A percentile compares a stretch with the other conserved stretches of the same genome.
These are phyloP conservation scores for Malacoraja senta DNA, from an alignment of 2,797 vertebrate species.

Conservation along the genomic window DNA sequence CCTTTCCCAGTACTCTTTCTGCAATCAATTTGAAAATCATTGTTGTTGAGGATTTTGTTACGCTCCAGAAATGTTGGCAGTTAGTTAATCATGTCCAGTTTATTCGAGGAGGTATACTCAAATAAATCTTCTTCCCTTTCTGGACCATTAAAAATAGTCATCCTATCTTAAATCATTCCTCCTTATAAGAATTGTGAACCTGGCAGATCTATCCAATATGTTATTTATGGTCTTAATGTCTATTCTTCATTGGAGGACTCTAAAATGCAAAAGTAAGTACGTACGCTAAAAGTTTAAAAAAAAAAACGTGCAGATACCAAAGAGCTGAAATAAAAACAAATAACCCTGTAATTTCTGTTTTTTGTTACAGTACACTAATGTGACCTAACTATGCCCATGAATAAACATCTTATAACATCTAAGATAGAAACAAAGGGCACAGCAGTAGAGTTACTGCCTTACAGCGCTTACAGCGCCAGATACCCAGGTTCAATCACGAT, in stretches of 20 bases:
- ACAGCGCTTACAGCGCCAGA: no score
- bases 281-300: no score
- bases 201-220: not conserved
- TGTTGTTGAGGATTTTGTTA: not conserved
- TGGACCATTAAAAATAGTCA: not conserved
- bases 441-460: no score
- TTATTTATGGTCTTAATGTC: not conserved
- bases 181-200: not conserved
- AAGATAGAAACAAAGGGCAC: no score
- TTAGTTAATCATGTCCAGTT: not conserved
- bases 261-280: not conserved
- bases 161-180: not conserved
- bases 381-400: not conserved
- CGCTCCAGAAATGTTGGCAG: not conserved
- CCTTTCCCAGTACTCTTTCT: not conserved
- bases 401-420: not conserved
- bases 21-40: not conserved
- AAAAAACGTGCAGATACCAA: no score
- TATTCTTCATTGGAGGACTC: not conserved
- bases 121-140: not conserved
- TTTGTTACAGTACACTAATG: not conserved
- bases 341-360: no score
- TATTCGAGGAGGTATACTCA: not conserved
- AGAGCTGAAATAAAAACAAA: no score
- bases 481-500: no score